These are phyloP conservation scores for Chromis chromis DNA, from an alignment of 2,797 vertebrate species.

Conservation along the genomic window DNA sequence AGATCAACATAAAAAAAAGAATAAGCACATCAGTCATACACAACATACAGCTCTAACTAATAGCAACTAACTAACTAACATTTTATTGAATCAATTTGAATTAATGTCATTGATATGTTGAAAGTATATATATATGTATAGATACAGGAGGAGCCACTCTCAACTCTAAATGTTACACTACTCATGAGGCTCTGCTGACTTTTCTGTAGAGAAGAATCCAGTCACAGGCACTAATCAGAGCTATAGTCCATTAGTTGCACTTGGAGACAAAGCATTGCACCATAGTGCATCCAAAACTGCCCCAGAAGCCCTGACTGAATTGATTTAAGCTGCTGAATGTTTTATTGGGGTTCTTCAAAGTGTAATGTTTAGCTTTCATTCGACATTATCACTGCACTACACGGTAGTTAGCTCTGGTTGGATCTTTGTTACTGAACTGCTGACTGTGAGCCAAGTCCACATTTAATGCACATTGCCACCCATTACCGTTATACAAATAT, in stretches of 20 bases:
- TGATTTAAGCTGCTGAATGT: not conserved
- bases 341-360: not conserved
- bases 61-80: too few species aligned
- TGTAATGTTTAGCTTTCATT: not conserved
- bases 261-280: not conserved
- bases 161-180: not conserved
- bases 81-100: too few species aligned
- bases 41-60: not conserved
- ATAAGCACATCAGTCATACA: not conserved
- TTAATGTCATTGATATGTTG: too few species aligned
- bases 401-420: not conserved
- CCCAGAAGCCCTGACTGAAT: not conserved
- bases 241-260: not conserved
- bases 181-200: not conserved
- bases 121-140: too few species aligned
- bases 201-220: not conserved
- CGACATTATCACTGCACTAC: not conserved
- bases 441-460: not conserved
- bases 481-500: too few species aligned
- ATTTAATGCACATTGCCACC: too few species aligned
- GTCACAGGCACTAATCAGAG: not conserved
- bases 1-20: slow-evolving; percentile 48
- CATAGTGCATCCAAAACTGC: not conserved
- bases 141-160: not conserved
- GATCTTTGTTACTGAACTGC: not conserved